Base-by-base conservation (phyloP, 2,888 invertebrate genomes). In the Ophioninae sp. region DNA sequence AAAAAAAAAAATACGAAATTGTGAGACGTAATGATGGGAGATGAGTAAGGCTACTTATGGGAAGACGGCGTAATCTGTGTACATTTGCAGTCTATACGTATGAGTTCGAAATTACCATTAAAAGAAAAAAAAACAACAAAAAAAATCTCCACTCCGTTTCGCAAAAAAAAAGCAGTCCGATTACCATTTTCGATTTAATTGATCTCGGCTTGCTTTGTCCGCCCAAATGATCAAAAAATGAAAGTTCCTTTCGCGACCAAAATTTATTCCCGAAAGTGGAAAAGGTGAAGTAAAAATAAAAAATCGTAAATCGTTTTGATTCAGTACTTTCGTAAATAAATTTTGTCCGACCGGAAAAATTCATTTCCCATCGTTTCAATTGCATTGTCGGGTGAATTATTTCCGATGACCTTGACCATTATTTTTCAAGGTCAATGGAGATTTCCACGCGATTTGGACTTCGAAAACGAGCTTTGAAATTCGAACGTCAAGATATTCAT, bases 41-140 rank as follows among this genome's bases (percentile, higher is more conserved):
- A 30, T 30, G 30, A 85, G 84, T 86, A 82, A 90, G 83, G 85
- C 88, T 91, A 89, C 81, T 68, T 86, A 77, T 81, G 87, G 88
- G 87, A 88, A 88, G 88, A 88, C 89, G 89, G 88, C 91, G 87
- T 77, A 78, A 65, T 65, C 74, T 56, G 30, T 39, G 39, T 67
- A 17, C 23, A 69, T 73, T 41, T 62, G 62, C 44, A 57, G 70
- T 64, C 30, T 30, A 74, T 61, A 64, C 6, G 20, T 30, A 37
- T n/a, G 37, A 57, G 39, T 23, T 69, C 39, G 21, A 80, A 75
- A 69, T 70, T 37, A 20, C 10, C 37, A 75, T 21, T 10, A 0
- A 21, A 20, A 50, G 23, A 74, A 17, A 64, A 30, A 61, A 39
- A 59, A 79, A 69, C 44, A 37, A 65, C 23, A 59, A 30, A 59